phyloP scores from a whole-genome alignment of 2,797 vertebrate species.

The Peromyscus aztecus region DNA sequence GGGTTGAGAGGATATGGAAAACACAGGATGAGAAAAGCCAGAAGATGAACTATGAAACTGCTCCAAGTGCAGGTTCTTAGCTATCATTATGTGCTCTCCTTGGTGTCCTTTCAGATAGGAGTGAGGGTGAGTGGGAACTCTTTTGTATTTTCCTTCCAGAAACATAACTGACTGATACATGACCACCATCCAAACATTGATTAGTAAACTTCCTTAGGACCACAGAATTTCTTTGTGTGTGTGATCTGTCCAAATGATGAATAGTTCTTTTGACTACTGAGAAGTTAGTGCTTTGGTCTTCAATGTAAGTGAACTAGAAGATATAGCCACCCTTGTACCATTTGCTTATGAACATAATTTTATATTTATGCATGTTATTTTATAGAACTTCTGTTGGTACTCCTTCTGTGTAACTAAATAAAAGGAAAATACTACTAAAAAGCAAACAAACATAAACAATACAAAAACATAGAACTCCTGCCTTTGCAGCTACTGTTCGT shows the following conservation, averaged over 20 bases:
- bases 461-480: neutral
- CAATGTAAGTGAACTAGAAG: neutral
- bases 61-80: neutral
- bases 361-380: neutral
- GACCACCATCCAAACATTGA: neutral
- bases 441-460: neutral
- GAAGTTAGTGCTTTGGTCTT: neutral
- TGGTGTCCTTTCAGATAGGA: neutral
- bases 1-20: neutral
- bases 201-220: neutral
- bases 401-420: neutral
- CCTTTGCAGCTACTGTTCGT: neutral
- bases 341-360: neutral
- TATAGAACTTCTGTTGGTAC: neutral
- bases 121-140: neutral
- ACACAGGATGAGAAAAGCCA: neutral
- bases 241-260: neutral
- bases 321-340: fast-evolving
- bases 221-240: neutral
- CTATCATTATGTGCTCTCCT: neutral
- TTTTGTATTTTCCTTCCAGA: neutral
- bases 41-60: neutral
- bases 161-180: neutral
- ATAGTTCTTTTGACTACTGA: too few relatives aligned
- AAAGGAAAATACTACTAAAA: neutral